Percentiles rank a stretch among this genome's conserved stretches.
These are phyloP conservation scores for Porites lobata DNA, from an alignment of 92 coral and sea anemone species.

Conservation along the genomic window DNA sequence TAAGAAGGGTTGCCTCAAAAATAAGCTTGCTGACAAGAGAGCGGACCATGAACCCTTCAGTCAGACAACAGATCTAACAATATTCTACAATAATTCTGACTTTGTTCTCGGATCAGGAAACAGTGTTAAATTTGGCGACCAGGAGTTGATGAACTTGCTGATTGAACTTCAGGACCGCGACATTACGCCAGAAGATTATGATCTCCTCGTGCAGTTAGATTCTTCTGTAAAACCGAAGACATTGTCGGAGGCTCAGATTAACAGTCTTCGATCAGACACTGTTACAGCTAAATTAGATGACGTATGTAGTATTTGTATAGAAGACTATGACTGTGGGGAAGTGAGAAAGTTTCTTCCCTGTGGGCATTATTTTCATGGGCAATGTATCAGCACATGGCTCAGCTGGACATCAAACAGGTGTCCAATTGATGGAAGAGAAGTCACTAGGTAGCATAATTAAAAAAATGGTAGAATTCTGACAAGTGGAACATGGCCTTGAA, in stretches of 20 bases:
- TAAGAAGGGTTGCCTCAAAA: slow-evolving; percentile 1
- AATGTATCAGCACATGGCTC: slow-evolving; percentile 88
- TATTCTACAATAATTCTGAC: slow-evolving; percentile 45
- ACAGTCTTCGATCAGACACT: slow-evolving; percentile 64
- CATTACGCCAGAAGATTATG: slow-evolving; percentile 95
- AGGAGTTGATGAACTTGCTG: slow-evolving; percentile 47
- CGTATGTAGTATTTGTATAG: slow-evolving; percentile 91
- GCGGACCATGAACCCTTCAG: neutral
- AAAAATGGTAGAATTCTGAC: too few species aligned
- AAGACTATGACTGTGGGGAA: slow-evolving; percentile 80
- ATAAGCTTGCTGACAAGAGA: neutral
- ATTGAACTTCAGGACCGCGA: slow-evolving; percentile 87
- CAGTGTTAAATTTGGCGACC: slow-evolving; percentile 66
- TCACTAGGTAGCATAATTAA: slow-evolving; percentile 28
- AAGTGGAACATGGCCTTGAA: too few species aligned
- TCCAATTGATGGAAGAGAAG: slow-evolving; percentile 91
- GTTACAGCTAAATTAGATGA: slow-evolving; percentile 23
- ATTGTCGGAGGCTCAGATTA: slow-evolving; percentile 69
- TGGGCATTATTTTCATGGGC: slow-evolving; percentile 85
- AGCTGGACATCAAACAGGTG: slow-evolving; percentile 84
- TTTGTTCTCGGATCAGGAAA: slow-evolving; percentile 53
- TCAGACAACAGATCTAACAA: slow-evolving; percentile 7
- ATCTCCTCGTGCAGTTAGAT: slow-evolving; percentile 84
- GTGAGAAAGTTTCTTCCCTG: slow-evolving; percentile 76
- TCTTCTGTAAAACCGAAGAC: slow-evolving; percentile 78